A percentile compares a stretch with the other conserved stretches of the same genome.
phyloP scores from a whole-genome alignment of 2,797 vertebrate species.

The Syngnathus acus region DNA sequence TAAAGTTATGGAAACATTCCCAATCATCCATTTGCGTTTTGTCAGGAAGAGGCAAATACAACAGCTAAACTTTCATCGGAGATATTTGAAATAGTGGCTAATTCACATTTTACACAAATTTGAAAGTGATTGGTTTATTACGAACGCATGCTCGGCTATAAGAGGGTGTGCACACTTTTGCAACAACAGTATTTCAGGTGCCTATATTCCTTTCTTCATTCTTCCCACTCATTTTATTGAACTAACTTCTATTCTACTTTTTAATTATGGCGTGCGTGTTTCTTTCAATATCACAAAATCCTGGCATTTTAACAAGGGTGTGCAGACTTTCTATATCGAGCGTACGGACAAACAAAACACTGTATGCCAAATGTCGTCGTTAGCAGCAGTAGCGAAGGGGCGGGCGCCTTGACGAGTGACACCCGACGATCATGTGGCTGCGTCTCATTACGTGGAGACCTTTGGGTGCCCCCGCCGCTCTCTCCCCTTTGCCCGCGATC shows the following conservation, averaged over 20 bases:
- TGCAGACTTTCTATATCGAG: not conserved
- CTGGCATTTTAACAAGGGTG: not conserved
- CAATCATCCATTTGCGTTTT: not conserved
- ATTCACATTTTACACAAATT: no score
- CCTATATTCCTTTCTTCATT: no score
- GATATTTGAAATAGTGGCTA: no score
- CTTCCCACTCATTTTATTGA: no score
- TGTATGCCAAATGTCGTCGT: conserved; percentile 19
- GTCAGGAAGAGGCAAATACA: not conserved
- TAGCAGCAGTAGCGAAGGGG: conserved; percentile 40
- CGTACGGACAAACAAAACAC: not conserved
- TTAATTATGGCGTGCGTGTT: no score
- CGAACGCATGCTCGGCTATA: no score
- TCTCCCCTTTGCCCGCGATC: conserved; percentile 36
- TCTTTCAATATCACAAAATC: not conserved
- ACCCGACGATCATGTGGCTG: conserved; percentile 56
- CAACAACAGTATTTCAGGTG: no score
- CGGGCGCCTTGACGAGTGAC: not conserved
- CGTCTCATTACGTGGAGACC: conserved; percentile 43
- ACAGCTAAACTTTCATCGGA: not conserved
- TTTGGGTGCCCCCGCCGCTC: conserved; percentile 45
- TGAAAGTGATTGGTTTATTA: no score
- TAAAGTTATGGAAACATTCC: no score
- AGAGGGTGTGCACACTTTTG: no score
- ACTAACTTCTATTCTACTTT: no score